Evolutionary conservation across 1,140 invertebrate genomes (phyloP).

Genomic region (Drosophila santomea): DNA sequence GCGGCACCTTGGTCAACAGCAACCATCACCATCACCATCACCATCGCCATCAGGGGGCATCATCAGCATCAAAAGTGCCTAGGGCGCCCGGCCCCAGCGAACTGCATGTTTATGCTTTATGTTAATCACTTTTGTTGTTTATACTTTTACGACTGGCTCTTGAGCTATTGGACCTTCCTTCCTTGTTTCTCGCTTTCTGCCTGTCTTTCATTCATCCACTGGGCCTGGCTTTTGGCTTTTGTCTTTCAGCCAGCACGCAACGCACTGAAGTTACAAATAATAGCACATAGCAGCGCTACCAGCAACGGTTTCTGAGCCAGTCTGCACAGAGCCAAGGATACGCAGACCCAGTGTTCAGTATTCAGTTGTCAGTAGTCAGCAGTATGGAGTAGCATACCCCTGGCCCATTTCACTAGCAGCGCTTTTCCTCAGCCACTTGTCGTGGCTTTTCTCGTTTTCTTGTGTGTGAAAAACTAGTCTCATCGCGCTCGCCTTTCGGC

Average conservation of each 20-base stretch:
- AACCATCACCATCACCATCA: conserved; percentile 20
- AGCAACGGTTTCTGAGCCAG: conserved; percentile 35
- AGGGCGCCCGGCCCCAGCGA: conserved; percentile 25
- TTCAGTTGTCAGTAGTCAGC: not conserved
- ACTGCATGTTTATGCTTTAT: conserved; percentile 74
- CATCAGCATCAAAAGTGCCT: conserved; percentile 10
- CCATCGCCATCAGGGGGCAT: conserved; percentile 14
- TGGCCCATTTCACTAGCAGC: not conserved
- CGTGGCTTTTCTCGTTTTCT: conserved; percentile 44
- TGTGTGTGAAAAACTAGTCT: conserved; percentile 56
- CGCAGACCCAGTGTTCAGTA: not conserved
- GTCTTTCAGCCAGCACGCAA: conserved; percentile 54
- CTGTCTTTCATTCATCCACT: conserved; percentile 49
- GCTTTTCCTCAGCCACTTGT: conserved; percentile 53
- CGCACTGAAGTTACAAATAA: conserved; percentile 29
- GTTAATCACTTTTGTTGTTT: conserved; percentile 77
- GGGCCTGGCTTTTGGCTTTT: conserved; percentile 53
- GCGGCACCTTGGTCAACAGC: conserved; percentile 39
- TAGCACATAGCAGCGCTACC: conserved; percentile 10
- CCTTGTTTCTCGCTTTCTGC: conserved; percentile 61
- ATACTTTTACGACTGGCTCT: conserved; percentile 61
- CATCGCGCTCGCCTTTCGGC: conserved; percentile 33
- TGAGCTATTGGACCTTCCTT: conserved; percentile 44
- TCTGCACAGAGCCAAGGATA: conserved; percentile 36
- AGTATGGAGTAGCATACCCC: not conserved